Evolutionary conservation across 2,888 invertebrate species (phyloP).

Genomic region (Andricus quercusramuli): DNA sequence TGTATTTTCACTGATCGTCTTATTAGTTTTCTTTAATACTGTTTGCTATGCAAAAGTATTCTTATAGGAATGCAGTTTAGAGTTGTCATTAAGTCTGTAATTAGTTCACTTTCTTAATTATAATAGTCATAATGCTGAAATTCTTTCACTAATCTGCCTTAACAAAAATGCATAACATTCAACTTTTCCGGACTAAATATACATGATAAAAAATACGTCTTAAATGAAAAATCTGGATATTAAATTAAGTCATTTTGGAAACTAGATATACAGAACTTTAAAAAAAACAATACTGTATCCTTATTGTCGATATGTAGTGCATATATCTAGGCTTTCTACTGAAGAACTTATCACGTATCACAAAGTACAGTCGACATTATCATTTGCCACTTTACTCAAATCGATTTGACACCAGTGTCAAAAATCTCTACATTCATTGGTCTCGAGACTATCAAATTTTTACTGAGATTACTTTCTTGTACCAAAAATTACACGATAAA

Average conservation of each 20-base stretch:
- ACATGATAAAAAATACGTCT: too few relatives aligned
- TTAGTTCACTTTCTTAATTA: too few relatives aligned
- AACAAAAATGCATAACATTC: too few relatives aligned
- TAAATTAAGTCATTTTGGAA: neutral
- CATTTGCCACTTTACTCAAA: neutral
- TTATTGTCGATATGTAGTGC: neutral
- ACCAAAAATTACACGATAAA: neutral
- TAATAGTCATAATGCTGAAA: too few relatives aligned
- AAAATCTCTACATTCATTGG: neutral
- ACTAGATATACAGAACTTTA: neutral
- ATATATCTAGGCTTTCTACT: neutral
- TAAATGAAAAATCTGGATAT: neutral
- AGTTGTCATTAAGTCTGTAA: too few relatives aligned
- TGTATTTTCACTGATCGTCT: neutral
- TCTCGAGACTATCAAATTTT: neutral
- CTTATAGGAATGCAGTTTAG: neutral
- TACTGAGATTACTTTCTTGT: neutral
- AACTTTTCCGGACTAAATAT: too few relatives aligned
- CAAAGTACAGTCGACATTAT: neutral
- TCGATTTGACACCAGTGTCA: neutral
- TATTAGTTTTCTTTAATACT: neutral
- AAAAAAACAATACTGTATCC: neutral
- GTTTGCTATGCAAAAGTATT: neutral
- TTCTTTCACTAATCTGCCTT: too few relatives aligned
- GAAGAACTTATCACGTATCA: neutral